Conservation (phyloP, 2,888 invertebrate genomes). For the Bruchidius siliquastri region DNA sequence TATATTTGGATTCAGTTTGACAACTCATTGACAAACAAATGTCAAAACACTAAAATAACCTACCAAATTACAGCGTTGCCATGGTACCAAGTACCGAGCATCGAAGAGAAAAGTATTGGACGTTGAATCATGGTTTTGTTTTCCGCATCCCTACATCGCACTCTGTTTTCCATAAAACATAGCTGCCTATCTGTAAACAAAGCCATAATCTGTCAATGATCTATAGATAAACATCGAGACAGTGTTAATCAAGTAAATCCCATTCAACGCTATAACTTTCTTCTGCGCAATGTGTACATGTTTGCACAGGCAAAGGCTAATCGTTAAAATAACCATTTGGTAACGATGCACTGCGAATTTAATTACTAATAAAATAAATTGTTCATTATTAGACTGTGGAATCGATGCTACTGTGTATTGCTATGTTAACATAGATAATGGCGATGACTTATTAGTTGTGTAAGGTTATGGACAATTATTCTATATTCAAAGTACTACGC, state of each 20-base stretch:
- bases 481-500: background rate
- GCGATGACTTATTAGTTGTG: conserved; percentile 25
- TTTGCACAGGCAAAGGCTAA: background rate
- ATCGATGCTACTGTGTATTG: conserved; percentile 10
- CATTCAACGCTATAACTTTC: background rate
- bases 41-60: no score
- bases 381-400: conserved; percentile 19
- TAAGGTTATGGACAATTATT: conserved; percentile 28
- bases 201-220: background rate
- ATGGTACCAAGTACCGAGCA: no score
- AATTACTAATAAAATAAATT: conserved; percentile 21
- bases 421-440: conserved; percentile 17
- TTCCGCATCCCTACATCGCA: no score
- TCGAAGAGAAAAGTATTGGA: no score
- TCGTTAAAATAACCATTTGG: background rate
- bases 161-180: no score
- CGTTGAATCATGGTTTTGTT: no score
- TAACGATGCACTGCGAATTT: conserved; percentile 11
- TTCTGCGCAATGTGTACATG: background rate
- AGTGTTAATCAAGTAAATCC: background rate
- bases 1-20: no score
- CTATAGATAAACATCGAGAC: background rate
- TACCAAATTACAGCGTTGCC: no score
- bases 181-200: background rate
- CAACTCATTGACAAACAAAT: no score